Evolutionary conservation across 2,888 invertebrate genomes (phyloP), one percentile per base, ranked within the genome.

Genomic region (Rugalucina vietnamica): DNA sequence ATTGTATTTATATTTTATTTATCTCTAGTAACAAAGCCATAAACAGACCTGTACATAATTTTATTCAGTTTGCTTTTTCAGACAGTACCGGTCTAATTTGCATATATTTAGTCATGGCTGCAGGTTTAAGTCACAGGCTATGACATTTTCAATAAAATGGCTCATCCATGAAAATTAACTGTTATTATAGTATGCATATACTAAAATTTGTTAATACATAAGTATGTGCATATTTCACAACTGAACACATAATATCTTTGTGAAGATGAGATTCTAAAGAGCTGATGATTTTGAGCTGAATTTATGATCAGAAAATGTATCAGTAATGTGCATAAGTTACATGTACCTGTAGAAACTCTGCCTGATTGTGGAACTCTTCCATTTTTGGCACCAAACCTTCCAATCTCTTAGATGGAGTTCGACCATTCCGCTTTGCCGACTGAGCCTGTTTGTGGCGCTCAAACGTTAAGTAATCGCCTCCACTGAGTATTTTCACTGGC

Each of bases 281-380:
- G 24, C n/a, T 5, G 12, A 12, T 14, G 24, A 27, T 27, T n/a
- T 54, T 18, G 14, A 18, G n/a, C 10, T n/a, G 21, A 18, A 21
- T 18, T 21, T 54, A 8, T 18, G 4, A 54, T 8, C 4, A 4
- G n/a, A 27, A 10, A 69, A 27, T 27, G 21, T 69, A 27, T 32
- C n/a, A n/a, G n/a, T 5, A 27, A 27, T 12, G 8, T 8, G 24
- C n/a, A 21, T 10, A 27, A 36, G 18, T 29, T 81, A 54, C 72
- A 18, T 39, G n/a, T 80, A 79, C 81, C 75, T 81, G 27, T 1
- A 81, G 57, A 21, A 81, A 54, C 36, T 85, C 77, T 39, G 80
- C 80, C 39, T 80, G 80, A 69, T 86, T 86, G 70, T 81, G 82
- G 70, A 82, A 86, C 70, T 84, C 81, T 73, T 82, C 79, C 81